Evolutionary conservation across 1,140 invertebrate genomes (phyloP).

Genomic region (Tetragnatha versicolor): DNA sequence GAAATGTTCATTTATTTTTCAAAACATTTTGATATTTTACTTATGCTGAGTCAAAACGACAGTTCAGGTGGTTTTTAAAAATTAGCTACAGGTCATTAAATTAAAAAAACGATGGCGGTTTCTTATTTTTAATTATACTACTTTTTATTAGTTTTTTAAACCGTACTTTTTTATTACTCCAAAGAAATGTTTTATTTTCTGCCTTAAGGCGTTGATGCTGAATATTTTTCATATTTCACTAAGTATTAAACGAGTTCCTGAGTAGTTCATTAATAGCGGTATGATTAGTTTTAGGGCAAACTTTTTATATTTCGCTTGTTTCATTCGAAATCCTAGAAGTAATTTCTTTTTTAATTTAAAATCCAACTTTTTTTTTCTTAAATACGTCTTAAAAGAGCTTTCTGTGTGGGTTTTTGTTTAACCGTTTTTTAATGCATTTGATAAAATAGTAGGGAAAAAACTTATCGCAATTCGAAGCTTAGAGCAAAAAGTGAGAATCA

Average conservation of each 20-base stretch:
- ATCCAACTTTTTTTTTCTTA: no score
- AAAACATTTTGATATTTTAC: neutral
- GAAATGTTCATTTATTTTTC: neutral
- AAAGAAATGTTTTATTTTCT: neutral
- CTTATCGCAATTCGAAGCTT: no score
- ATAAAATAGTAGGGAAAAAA: no score
- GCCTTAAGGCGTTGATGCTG: neutral
- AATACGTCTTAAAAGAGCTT: no score
- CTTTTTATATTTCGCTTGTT: no score
- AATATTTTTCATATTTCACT: neutral
- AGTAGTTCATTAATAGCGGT: neutral
- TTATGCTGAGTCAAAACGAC: constrained; percentile 9
- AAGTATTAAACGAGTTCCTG: neutral
- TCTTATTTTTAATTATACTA: constrained; percentile 17
- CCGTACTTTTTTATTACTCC: neutral
- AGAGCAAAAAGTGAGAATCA: no score
- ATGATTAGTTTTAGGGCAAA: neutral
- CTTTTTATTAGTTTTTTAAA: constrained; percentile 6
- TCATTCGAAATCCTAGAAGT: no score
- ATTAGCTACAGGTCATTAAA: constrained; percentile 43
- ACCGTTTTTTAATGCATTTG: no score
- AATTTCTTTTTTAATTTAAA: no score
- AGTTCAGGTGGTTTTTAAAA: constrained; percentile 26
- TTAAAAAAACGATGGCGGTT: constrained; percentile 5
- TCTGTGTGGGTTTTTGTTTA: no score